Conservation (phyloP, 2,888 invertebrate genomes). For the Xestia sexstrigata region DNA sequence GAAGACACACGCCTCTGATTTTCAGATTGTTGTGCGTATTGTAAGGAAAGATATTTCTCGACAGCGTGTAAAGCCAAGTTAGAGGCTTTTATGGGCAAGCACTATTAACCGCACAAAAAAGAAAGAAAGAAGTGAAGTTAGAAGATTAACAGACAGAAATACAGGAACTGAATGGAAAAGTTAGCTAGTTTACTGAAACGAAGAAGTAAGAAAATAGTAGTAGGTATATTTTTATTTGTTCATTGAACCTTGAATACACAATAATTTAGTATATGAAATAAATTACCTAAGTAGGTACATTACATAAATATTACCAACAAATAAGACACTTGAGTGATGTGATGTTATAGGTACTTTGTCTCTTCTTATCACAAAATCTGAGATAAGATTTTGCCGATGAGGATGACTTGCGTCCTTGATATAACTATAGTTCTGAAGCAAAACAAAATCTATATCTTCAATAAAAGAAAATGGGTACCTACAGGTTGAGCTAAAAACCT, state of each 20-base stretch:
- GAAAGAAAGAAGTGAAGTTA: too few relatives aligned
- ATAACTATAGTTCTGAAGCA: background rate
- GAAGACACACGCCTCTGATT: too few relatives aligned
- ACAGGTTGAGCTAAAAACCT: conserved; percentile 8
- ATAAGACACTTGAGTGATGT: conserved; percentile 37
- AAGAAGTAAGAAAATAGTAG: background rate
- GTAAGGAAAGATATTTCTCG: too few relatives aligned
- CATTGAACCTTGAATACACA: conserved; percentile 2
- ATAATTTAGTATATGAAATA: background rate
- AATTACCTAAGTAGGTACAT: background rate
- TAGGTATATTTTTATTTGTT: conserved; percentile 4
- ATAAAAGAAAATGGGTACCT: conserved; percentile 12
- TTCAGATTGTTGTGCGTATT: too few relatives aligned
- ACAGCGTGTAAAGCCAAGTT: too few relatives aligned
- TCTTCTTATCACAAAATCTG: conserved; percentile 16
- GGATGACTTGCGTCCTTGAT: background rate
- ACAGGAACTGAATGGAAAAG: background rate
- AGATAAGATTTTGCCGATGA: conserved; percentile 15
- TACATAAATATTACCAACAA: background rate
- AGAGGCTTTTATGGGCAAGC: too few relatives aligned
- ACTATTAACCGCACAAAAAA: too few relatives aligned
- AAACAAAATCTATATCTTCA: conserved; percentile 18
- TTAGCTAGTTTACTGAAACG: background rate
- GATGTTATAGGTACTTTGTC: background rate
- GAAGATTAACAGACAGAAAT: too few relatives aligned